phyloP scores from a whole-genome alignment of 2,888 invertebrate genomes.

The Lithophane leautieri region DNA sequence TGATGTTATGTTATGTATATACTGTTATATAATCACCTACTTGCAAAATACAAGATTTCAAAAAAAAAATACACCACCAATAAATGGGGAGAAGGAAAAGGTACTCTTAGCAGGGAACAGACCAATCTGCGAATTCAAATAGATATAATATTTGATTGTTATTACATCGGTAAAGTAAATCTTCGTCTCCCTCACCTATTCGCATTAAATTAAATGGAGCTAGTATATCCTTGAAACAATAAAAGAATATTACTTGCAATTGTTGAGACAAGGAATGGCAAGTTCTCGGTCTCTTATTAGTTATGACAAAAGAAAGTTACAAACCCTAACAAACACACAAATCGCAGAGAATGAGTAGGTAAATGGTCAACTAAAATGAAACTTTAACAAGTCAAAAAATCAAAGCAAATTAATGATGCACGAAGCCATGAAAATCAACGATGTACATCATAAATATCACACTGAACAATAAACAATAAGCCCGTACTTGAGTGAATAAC shows the following conservation, averaged over 20 bases:
- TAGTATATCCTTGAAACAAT: slow-evolving; percentile 40
- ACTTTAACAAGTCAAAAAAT: slow-evolving; percentile 26
- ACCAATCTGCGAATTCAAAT: slow-evolving; percentile 36
- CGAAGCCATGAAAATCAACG: slow-evolving; percentile 56
- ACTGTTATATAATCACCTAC: background rate
- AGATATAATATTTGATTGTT: slow-evolving; percentile 54
- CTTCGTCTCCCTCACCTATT: slow-evolving; percentile 19
- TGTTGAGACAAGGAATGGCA: background rate
- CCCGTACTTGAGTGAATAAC: slow-evolving; percentile 46
- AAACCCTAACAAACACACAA: background rate
- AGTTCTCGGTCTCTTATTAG: background rate
- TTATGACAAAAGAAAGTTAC: background rate
- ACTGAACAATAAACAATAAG: slow-evolving; percentile 61
- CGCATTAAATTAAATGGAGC: slow-evolving; percentile 50
- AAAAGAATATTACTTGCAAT: slow-evolving; percentile 25
- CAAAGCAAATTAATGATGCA: slow-evolving; percentile 49
- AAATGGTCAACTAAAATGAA: slow-evolving; percentile 1
- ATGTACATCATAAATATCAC: slow-evolving; percentile 64
- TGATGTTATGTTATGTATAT: background rate
- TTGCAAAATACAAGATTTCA: background rate
- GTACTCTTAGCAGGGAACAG: background rate
- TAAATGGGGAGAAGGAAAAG: background rate
- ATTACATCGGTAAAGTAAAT: slow-evolving; percentile 34
- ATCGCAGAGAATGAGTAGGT: background rate
- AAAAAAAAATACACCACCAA: background rate